These are phyloP conservation scores for Zeuzera pyrina DNA, from an alignment of 2,888 invertebrate species.

Conservation along the genomic window DNA sequence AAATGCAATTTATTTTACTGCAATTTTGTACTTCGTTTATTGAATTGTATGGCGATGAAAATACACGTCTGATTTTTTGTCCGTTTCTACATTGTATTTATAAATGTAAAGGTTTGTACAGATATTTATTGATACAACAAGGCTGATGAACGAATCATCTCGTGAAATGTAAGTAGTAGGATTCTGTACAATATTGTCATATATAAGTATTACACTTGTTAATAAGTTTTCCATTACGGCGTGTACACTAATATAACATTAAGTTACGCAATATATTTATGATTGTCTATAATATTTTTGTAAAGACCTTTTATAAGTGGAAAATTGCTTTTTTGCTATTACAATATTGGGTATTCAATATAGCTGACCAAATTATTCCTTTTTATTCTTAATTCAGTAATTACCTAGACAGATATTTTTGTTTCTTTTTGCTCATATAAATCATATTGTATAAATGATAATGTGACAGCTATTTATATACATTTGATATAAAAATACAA, in stretches of 20 bases:
- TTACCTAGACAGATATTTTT: neutral
- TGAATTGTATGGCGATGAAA: too few relatives aligned
- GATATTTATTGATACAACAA: conserved; percentile 55
- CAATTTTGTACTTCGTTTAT: too few relatives aligned
- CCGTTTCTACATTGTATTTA: conserved; percentile 23
- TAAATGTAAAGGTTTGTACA: conserved; percentile 47
- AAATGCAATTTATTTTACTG: too few relatives aligned
- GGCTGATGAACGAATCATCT: conserved; percentile 42
- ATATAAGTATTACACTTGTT: conserved; percentile 38
- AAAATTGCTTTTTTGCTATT: conserved; percentile 12
- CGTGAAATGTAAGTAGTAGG: conserved; percentile 25
- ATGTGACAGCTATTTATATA: too few relatives aligned
- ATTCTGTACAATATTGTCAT: conserved; percentile 25
- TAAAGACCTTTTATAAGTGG: conserved; percentile 42
- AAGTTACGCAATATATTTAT: conserved; percentile 54
- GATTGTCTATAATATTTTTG: conserved; percentile 53
- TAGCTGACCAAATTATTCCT: conserved; percentile 30
- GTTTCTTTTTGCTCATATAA: too few relatives aligned
- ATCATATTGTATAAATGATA: too few relatives aligned
- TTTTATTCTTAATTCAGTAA: conserved; percentile 30
- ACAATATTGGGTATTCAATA: neutral
- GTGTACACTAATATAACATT: conserved; percentile 43
- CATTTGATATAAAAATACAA: neutral
- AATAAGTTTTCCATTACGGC: conserved; percentile 41
- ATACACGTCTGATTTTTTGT: conserved; percentile 19